A percentile compares a stretch with the other conserved stretches of the same genome.
Evolutionary conservation across 2,888 invertebrate genomes (phyloP).

Genomic region (Meta bourneti): DNA sequence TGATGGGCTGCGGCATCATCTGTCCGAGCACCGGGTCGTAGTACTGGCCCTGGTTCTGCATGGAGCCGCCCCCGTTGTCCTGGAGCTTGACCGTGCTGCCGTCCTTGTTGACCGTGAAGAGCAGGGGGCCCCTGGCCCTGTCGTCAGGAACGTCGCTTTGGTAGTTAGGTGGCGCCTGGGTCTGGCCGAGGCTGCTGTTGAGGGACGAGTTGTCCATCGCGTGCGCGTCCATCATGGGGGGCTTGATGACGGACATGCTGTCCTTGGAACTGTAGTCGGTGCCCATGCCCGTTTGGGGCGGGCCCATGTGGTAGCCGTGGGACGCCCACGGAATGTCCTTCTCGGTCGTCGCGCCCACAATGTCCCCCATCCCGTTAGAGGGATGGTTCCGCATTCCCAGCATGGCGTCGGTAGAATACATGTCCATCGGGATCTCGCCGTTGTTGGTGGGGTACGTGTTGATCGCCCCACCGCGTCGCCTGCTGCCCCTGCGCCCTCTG

Average conservation of each 20-base stretch:
- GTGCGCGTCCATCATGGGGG: slow-evolving; percentile 69
- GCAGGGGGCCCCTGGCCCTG: slow-evolving; percentile 64
- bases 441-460: slow-evolving; percentile 62
- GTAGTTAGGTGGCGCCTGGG: slow-evolving; percentile 56
- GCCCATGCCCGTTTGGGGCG: slow-evolving; percentile 50
- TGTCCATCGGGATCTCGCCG: slow-evolving; percentile 68
- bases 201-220: slow-evolving; percentile 67
- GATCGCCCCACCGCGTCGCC: slow-evolving; percentile 57
- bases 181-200: slow-evolving; percentile 52
- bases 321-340: slow-evolving; percentile 71
- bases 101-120: slow-evolving; percentile 75
- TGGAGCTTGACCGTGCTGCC: slow-evolving; percentile 70
- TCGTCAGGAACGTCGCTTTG: slow-evolving; percentile 70
- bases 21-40: slow-evolving; percentile 73
- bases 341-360: slow-evolving; percentile 38
- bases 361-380: slow-evolving; percentile 67
- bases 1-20: slow-evolving; percentile 71
- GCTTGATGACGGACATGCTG: slow-evolving; percentile 71
- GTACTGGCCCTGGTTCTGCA: slow-evolving; percentile 62
- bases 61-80: slow-evolving; percentile 43
- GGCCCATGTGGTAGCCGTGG: slow-evolving; percentile 73
- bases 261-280: slow-evolving; percentile 67
- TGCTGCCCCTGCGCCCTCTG: slow-evolving; percentile 67
- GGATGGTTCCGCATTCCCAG: slow-evolving; percentile 70
- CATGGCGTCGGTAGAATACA: slow-evolving; percentile 70